These are phyloP conservation scores for Camponotus fellah DNA, from an alignment of 2,888 invertebrate genomes.

Conservation along the genomic window DNA sequence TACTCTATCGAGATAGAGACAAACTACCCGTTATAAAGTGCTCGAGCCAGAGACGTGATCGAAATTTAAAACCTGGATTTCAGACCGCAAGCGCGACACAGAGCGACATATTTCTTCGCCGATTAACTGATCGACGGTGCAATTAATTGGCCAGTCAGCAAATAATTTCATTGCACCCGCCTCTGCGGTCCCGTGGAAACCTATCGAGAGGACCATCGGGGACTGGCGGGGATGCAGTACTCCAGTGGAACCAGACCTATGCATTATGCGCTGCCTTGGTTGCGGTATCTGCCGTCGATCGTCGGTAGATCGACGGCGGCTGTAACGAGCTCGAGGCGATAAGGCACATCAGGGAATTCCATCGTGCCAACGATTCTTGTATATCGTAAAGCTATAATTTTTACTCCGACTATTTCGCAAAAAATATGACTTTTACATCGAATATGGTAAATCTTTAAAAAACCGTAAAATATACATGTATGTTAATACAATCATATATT, in stretches of 20 bases:
- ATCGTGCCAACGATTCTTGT: not conserved
- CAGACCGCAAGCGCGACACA: not conserved
- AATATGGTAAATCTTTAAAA: not conserved
- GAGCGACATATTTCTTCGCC: slow-evolving; percentile 38
- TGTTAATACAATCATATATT: not conserved
- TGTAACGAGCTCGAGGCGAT: slow-evolving; percentile 44
- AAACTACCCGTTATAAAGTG: not conserved
- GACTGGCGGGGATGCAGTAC: slow-evolving; percentile 34
- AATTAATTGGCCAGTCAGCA: slow-evolving; percentile 53
- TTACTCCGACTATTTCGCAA: not conserved
- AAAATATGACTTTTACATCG: not conserved
- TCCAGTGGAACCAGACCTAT: slow-evolving; percentile 14
- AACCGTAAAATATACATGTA: not conserved
- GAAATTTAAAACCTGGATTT: slow-evolving; percentile 22
- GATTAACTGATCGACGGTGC: slow-evolving; percentile 42
- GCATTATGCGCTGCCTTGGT: slow-evolving; percentile 46
- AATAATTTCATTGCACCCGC: slow-evolving; percentile 56
- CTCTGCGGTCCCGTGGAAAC: slow-evolving; percentile 52
- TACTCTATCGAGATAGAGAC: not conserved
- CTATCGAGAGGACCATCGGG: slow-evolving; percentile 43
- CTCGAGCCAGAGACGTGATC: not conserved
- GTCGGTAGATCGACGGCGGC: slow-evolving; percentile 26
- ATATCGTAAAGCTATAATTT: slow-evolving; percentile 24
- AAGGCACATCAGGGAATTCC: slow-evolving; percentile 40
- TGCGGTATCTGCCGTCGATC: slow-evolving; percentile 50